These are phyloP conservation scores for Oscheius sp. DNA, from an alignment of 2,888 invertebrate genomes.

Conservation along the genomic window DNA sequence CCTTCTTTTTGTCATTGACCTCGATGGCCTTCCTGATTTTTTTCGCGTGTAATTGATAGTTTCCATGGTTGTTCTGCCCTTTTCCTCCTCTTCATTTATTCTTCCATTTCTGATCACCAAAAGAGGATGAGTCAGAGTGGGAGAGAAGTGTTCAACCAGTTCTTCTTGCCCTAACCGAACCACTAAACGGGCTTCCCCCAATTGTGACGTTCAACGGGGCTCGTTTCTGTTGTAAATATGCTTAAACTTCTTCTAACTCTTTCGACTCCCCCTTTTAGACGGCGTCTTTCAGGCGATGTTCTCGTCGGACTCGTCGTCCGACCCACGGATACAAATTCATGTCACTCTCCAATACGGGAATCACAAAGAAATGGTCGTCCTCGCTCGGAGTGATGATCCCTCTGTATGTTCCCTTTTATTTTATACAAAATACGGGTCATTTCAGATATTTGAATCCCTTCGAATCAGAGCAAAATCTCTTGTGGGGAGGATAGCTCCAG, in stretches of 20 bases:
- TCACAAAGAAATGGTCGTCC: conserved; percentile 29
- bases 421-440: not conserved
- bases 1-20: too few relatives aligned
- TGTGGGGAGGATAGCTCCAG: conserved; percentile 59
- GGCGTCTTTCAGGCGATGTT: too few relatives aligned
- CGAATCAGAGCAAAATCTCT: conserved; percentile 60
- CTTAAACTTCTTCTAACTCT: not conserved
- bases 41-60: too few relatives aligned
- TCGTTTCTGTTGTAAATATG: too few relatives aligned
- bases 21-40: too few relatives aligned
- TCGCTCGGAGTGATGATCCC: conserved; percentile 30
- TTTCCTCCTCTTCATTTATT: conserved; percentile 1
- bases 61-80: not conserved
- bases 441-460: conserved; percentile 59
- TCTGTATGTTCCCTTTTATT: conserved; percentile 1
- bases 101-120: not conserved
- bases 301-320: conserved; percentile 18
- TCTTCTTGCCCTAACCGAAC: too few relatives aligned
- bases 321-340: conserved; percentile 35
- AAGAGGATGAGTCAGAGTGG: too few relatives aligned
- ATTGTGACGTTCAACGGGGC: too few relatives aligned
- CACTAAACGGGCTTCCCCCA: too few relatives aligned
- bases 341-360: conserved; percentile 37
- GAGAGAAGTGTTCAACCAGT: too few relatives aligned
- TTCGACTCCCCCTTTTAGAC: too few relatives aligned